phyloP scores from a whole-genome alignment of 2,888 invertebrate genomes.

The Drosophila eohydei region DNA sequence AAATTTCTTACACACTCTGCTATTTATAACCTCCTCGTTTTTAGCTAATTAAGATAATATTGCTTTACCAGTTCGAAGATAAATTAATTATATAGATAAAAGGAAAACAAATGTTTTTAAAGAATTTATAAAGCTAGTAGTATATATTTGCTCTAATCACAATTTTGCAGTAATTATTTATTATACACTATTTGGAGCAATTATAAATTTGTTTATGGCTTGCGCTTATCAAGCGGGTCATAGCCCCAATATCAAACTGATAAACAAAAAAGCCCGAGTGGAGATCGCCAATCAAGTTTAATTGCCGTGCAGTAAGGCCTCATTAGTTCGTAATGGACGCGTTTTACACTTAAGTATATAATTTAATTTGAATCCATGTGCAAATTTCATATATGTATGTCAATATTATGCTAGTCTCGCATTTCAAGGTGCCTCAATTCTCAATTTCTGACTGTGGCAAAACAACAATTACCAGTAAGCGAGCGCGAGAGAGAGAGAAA shows the following conservation, averaged over 20 bases:
- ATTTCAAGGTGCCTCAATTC: constrained; percentile 64
- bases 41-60: neutral
- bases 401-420: constrained; percentile 60
- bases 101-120: neutral
- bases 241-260: constrained; percentile 43
- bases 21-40: neutral
- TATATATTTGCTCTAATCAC: constrained; percentile 3
- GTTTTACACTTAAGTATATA: constrained; percentile 24
- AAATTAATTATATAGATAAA: constrained; percentile 3
- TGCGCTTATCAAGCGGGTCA: constrained; percentile 21
- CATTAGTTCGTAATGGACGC: constrained; percentile 32
- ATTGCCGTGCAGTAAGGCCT: constrained; percentile 36
- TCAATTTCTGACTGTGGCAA: constrained; percentile 40
- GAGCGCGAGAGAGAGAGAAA: neutral
- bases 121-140: constrained; percentile 2
- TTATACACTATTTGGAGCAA: neutral
- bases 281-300: constrained; percentile 33
- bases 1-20: neutral
- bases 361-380: constrained; percentile 50
- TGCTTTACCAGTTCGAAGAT: constrained; percentile 8
- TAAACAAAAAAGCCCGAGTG: constrained; percentile 19
- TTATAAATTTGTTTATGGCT: constrained; percentile 2
- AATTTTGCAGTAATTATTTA: constrained; percentile 1
- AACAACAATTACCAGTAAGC: constrained; percentile 7
- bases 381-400: constrained; percentile 64